These are phyloP conservation scores for Coregonus suidteri DNA, from an alignment of 2,797 vertebrate genomes.

Conservation along the genomic window DNA sequence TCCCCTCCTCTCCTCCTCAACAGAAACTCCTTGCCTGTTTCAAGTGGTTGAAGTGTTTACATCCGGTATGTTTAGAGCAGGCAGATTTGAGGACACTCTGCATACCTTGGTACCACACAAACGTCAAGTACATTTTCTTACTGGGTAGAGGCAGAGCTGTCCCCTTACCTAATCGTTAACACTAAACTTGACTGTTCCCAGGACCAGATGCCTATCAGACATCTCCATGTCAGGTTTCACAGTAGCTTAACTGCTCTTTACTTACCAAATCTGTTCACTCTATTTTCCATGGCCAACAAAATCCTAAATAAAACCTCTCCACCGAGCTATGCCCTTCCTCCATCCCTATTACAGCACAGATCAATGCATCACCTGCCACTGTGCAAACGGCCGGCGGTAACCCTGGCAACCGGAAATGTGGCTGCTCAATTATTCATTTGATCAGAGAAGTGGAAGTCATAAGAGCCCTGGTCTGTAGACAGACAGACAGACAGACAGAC, in stretches of 20 bases:
- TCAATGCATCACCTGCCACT: slow-evolving; percentile 22
- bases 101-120: neutral
- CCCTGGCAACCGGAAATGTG: slow-evolving; percentile 15
- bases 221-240: neutral
- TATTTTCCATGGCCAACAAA: neutral
- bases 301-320: neutral
- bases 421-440: slow-evolving; percentile 28
- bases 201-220: neutral
- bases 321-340: slow-evolving; percentile 16
- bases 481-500: neutral
- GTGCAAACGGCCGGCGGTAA: slow-evolving; percentile 8
- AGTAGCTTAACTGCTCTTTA: neutral
- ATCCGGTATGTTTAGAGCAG: neutral
- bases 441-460: neutral
- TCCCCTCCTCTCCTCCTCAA: neutral
- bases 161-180: neutral
- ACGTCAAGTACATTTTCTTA: neutral
- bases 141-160: neutral
- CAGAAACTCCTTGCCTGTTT: neutral
- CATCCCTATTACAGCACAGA: neutral
- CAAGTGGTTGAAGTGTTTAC: neutral
- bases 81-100: neutral
- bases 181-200: neutral
- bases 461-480: too few species aligned
- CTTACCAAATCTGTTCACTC: neutral